phyloP scores from a whole-genome alignment of 2,113 vertebrate genomes.

The Rhinopomastus cyanomelas region DNA sequence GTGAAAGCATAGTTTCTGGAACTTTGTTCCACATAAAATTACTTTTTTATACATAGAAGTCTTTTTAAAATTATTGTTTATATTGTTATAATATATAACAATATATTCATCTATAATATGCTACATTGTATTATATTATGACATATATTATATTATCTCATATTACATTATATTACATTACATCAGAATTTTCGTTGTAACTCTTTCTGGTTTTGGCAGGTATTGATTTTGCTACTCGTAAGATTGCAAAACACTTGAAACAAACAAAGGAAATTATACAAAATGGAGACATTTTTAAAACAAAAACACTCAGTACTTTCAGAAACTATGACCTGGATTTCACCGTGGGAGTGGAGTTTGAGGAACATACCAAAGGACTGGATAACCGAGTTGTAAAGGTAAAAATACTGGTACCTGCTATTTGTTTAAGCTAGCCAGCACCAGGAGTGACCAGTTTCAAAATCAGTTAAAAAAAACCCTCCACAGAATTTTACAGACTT shows the following conservation, averaged over 20 bases:
- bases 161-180: neutral
- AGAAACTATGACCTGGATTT: conserved; percentile 91
- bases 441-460: neutral
- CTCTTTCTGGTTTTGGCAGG: conserved; percentile 71
- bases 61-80: too few species aligned
- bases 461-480: neutral
- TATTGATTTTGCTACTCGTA: conserved; percentile 95
- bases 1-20: neutral
- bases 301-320: conserved; percentile 91
- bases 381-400: conserved; percentile 88
- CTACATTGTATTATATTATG: too few species aligned
- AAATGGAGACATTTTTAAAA: conserved; percentile 88
- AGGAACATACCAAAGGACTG: conserved; percentile 89
- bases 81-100: too few species aligned
- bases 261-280: conserved; percentile 92
- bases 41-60: neutral
- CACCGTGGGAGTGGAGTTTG: conserved; percentile 89
- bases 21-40: neutral
- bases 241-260: conserved; percentile 85
- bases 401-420: neutral
- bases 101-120: too few species aligned
- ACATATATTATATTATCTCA: too few species aligned
- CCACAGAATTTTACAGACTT: neutral
- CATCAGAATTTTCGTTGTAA: neutral
- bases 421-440: neutral